Percentiles rank a stretch among this genome's conserved stretches.
Conservation (phyloP, 2,113 vertebrate species). For the Zosterops borbonicus region DNA sequence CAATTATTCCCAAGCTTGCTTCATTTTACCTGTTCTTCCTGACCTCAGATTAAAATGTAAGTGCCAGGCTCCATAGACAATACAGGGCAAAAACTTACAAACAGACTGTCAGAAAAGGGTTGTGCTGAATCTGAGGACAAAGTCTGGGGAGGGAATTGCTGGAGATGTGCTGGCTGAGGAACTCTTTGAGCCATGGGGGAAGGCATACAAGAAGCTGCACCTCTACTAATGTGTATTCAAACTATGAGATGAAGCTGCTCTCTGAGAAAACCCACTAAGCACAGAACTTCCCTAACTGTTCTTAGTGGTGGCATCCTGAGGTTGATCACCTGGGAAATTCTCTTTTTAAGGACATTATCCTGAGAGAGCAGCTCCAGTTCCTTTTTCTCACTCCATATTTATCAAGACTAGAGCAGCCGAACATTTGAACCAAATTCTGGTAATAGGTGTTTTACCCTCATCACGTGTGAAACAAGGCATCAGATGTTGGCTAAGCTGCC, state of each 20-base stretch:
- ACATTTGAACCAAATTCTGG: not conserved
- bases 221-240: not conserved
- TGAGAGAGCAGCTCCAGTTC: constrained; percentile 21
- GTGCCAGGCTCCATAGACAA: not conserved
- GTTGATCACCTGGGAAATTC: constrained; percentile 9
- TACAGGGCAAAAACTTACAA: not conserved
- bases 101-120: not conserved
- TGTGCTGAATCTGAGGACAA: not conserved
- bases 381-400: constrained; percentile 24
- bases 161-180: not conserved
- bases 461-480: not conserved
- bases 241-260: not conserved
- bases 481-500: not conserved
- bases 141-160: not conserved
- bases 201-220: not conserved
- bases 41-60: not conserved
- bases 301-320: not conserved
- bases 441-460: not conserved
- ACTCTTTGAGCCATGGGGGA: not conserved
- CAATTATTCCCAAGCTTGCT: not conserved
- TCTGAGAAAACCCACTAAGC: not conserved
- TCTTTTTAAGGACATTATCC: not conserved
- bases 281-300: constrained; percentile 5
- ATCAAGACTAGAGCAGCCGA: not conserved
- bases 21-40: not conserved